phyloP scores from a whole-genome alignment of 2,888 invertebrate genomes.

The Mantis religiosa region DNA sequence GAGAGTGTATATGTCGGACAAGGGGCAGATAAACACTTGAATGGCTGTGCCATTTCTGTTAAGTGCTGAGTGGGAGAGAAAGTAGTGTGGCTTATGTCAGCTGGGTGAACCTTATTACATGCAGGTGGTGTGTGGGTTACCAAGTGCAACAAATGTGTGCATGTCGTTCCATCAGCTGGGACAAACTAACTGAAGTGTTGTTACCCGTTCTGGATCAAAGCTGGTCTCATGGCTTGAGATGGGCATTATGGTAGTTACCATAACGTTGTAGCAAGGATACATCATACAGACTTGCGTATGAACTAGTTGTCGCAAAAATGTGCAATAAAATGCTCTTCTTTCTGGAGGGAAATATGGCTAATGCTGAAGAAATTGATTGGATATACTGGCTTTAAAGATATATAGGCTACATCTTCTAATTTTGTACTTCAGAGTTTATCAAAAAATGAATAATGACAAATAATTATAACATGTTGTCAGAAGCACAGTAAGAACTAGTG shows the following conservation, averaged over 20 bases:
- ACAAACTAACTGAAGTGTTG: background rate
- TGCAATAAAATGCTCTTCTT: conserved; percentile 24
- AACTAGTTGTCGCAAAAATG: background rate
- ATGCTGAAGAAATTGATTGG: background rate
- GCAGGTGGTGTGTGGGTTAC: conserved; percentile 15
- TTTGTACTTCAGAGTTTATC: conserved; percentile 25
- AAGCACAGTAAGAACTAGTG: conserved; percentile 24
- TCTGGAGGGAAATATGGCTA: background rate
- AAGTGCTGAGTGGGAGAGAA: background rate
- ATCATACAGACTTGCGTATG: background rate
- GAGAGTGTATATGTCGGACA: background rate
- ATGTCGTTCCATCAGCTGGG: background rate
- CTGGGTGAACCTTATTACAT: background rate
- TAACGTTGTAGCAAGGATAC: background rate
- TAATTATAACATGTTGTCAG: conserved; percentile 14
- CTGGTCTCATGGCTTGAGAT: conserved; percentile 9
- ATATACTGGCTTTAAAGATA: conserved; percentile 2
- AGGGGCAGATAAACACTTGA: background rate
- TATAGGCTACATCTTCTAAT: conserved; percentile 25
- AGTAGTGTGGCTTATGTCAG: background rate
- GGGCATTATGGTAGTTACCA: conserved; percentile 28
- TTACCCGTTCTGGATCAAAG: background rate
- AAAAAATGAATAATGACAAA: conserved; percentile 2
- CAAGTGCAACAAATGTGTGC: conserved; percentile 7
- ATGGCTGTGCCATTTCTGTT: background rate